phyloP scores from a whole-genome alignment of 2,113 vertebrate species.

The Octodon degus region DNA sequence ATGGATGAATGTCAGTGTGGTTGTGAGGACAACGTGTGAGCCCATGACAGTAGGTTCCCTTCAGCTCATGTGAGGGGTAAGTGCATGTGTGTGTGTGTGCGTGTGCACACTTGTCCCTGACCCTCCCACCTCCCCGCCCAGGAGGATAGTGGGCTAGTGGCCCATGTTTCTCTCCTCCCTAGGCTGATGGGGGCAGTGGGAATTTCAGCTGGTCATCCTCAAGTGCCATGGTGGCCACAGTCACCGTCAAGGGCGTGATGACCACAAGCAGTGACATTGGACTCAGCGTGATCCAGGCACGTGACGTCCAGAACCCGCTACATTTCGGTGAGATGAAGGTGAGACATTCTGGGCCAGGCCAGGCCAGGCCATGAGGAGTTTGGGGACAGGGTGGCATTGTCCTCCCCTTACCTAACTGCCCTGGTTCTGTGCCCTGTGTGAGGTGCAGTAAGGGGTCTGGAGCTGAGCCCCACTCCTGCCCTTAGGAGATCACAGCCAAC shows the following conservation, averaged over 20 bases:
- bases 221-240: slow-evolving; percentile 90
- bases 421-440: background rate
- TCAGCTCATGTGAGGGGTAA: background rate
- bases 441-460: accelerated
- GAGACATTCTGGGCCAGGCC: background rate
- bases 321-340: slow-evolving; percentile 97
- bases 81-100: background rate
- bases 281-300: slow-evolving; percentile 91
- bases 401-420: background rate
- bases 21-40: background rate
- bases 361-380: background rate
- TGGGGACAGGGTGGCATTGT: accelerated
- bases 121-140: background rate
- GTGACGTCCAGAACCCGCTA: slow-evolving; percentile 92
- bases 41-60: background rate
- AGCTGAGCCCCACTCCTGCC: background rate
- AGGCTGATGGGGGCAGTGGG: slow-evolving; percentile 95
- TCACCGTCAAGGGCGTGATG: slow-evolving; percentile 95
- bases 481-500: background rate
- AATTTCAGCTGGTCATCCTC: slow-evolving; percentile 98
- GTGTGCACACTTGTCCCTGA: background rate
- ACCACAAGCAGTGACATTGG: slow-evolving; percentile 93
- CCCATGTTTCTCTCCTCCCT: background rate
- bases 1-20: background rate
- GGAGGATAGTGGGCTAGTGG: background rate